Base-by-base conservation (phyloP, 2,113 vertebrate species). In the Aptenodytes patagonicus region DNA sequence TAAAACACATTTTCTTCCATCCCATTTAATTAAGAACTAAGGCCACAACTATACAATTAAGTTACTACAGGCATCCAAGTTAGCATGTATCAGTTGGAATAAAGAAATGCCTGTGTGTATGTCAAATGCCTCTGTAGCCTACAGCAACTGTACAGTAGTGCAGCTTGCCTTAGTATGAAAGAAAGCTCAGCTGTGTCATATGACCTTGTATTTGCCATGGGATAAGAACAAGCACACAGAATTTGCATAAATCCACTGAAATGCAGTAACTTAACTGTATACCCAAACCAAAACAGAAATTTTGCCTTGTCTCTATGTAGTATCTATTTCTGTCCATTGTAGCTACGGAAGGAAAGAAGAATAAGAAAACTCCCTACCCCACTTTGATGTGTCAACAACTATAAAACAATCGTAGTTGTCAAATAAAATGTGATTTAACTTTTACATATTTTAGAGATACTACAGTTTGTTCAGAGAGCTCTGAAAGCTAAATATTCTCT, bases 401-500 rank as follows among this genome's bases (percentile, higher is more conserved):
- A 77, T 4, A 80, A 85, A 89, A 16, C 4, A 72, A 52, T 62
- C 17, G 10, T 32, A 40, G n/a, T 4, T 57, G 26, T 40, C 78
- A 79, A 17, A 92, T 52, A 71, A 62, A 80, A 51, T 51, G 22
- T 69, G 28, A 76, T 85, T 90, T 76, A 42, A 25, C 5, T n/a
- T 46, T 46, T 36, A 46, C 2, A 3, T 77, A 31, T 47, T 72
- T 76, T 44, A 84, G 34, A 76, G 47, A 72, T 76, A 38, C 9
- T 68, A 22, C 3, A 9, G 28, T 79, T 82, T 89, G 19, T 54
- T 73, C 46, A 83, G 78, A 61, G 40, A 72, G 49, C 25, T 93
- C 40, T 89, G 69, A 78, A 92, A 93, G 16, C n/a, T 95, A 83
- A 95, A 12, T 70, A 32, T 77, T 80, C 42, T 94, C n/a, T 93